Conservation (phyloP, 2,113 vertebrate species). For the Peromyscus maniculatus region DNA sequence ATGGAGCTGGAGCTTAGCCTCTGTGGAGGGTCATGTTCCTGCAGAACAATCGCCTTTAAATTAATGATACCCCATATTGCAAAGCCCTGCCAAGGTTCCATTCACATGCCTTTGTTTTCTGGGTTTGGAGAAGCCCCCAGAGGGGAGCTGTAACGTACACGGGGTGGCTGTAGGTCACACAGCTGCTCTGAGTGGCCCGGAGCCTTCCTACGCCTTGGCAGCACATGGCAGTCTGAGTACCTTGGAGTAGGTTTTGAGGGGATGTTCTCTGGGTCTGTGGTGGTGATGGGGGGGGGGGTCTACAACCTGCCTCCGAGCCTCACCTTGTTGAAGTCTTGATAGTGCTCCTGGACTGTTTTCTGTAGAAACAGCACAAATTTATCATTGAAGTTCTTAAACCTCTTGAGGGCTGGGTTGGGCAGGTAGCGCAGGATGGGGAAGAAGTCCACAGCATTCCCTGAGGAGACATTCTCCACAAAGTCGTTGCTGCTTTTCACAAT, state of each 20-base stretch:
- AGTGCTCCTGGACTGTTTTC: constrained; percentile 90
- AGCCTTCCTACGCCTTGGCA: not conserved
- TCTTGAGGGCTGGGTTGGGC: constrained; percentile 88
- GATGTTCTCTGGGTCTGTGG: not conserved
- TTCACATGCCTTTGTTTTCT: not conserved
- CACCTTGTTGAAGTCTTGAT: constrained; percentile 91
- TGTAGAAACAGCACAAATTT: constrained; percentile 87
- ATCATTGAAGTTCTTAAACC: constrained; percentile 88
- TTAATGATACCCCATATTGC: not conserved
- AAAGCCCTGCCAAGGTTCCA: not conserved
- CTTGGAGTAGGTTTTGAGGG: not conserved
- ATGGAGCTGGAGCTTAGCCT: constrained; percentile 46
- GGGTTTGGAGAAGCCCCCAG: not conserved
- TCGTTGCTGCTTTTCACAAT: constrained; percentile 87
- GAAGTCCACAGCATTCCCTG: constrained; percentile 92
- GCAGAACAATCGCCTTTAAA: constrained; percentile 23
- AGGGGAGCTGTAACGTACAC: not conserved
- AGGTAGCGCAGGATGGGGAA: constrained; percentile 92
- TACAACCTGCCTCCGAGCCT: not conserved
- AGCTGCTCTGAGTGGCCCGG: not conserved
- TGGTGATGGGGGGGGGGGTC: no score
- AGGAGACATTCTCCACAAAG: constrained; percentile 85
- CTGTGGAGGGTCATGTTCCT: constrained; percentile 19
- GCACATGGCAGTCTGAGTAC: not conserved
- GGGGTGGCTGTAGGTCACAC: no score